Percentiles rank a stretch among this genome's conserved stretches.
phyloP scores from a whole-genome alignment of 2,113 vertebrate species.

The Trinectes maculatus region DNA sequence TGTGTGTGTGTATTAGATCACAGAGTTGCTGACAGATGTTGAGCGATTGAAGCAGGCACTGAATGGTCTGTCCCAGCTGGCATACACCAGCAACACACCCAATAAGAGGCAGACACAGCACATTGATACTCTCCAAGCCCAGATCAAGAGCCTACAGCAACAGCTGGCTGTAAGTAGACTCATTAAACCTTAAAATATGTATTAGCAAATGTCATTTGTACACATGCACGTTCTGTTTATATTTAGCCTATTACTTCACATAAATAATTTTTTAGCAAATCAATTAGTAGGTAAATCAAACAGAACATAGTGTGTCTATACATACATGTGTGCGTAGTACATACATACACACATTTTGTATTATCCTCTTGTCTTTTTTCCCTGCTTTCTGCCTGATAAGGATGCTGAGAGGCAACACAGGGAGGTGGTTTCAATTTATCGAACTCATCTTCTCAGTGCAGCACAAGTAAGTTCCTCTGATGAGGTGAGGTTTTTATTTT shows the following conservation, averaged over 20 bases:
- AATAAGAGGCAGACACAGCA: slow-evolving; percentile 90
- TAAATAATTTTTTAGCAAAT: too few species aligned
- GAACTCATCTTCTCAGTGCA: slow-evolving; percentile 96
- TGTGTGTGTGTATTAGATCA: slow-evolving; percentile 83
- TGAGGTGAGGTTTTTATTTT: background rate
- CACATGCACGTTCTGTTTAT: background rate
- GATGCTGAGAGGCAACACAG: slow-evolving; percentile 94
- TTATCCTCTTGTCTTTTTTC: background rate
- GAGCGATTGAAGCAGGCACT: slow-evolving; percentile 93
- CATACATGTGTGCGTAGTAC: too few species aligned
- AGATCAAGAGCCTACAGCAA: slow-evolving; percentile 91
- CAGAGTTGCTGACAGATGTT: slow-evolving; percentile 91
- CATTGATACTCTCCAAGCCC: slow-evolving; percentile 88
- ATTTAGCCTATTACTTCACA: background rate
- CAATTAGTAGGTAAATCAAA: too few species aligned
- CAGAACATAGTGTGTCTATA: too few species aligned
- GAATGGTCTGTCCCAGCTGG: slow-evolving; percentile 91
- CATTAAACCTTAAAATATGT: background rate
- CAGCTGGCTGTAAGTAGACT: slow-evolving; percentile 92
- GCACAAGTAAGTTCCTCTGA: slow-evolving; percentile 86
- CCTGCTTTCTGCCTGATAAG: slow-evolving; percentile 66
- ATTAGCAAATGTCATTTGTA: background rate
- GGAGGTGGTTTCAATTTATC: slow-evolving; percentile 94
- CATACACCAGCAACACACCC: slow-evolving; percentile 85
- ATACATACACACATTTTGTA: too few species aligned